phyloP scores from a whole-genome alignment of 1,140 invertebrate genomes.

The Pteromalus puparum region DNA sequence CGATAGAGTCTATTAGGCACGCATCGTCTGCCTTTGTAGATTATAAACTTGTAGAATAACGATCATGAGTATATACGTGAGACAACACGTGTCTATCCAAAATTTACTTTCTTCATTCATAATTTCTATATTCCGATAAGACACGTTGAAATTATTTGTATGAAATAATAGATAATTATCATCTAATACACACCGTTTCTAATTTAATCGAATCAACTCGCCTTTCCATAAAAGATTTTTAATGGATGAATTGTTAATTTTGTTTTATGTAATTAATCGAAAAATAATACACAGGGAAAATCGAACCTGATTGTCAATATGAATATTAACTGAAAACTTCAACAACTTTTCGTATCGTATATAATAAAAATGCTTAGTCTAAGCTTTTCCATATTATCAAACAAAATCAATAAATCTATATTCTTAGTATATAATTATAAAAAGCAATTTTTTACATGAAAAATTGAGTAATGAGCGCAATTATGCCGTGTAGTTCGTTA shows the following conservation, averaged over 20 bases:
- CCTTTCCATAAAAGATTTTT: conserved; percentile 3
- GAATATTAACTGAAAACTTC: not conserved
- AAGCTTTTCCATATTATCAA: not conserved
- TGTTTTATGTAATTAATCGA: not conserved
- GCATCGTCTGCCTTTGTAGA: conserved; percentile 47
- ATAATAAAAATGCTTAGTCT: not conserved
- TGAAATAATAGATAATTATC: conserved; percentile 31
- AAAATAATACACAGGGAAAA: not conserved
- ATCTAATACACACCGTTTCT: not conserved
- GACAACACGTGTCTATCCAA: not conserved
- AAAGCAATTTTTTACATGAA: conserved; percentile 6
- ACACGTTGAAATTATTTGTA: not conserved
- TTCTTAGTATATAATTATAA: not conserved
- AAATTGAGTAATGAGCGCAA: conserved; percentile 27
- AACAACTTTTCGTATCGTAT: not conserved
- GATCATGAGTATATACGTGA: conserved; percentile 33
- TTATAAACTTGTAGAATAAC: conserved; percentile 49
- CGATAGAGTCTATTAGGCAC: conserved; percentile 48
- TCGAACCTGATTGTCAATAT: not conserved
- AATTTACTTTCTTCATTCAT: conserved; percentile 40
- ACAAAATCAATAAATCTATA: not conserved
- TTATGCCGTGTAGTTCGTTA: not conserved
- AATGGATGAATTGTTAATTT: not conserved
- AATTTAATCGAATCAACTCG: conserved; percentile 17
- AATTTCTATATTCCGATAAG: conserved; percentile 43